Percentiles rank a stretch among this genome's conserved stretches.
Evolutionary conservation across 2,797 vertebrate species (phyloP).

Genomic region (Pachyuromys duprasi): DNA sequence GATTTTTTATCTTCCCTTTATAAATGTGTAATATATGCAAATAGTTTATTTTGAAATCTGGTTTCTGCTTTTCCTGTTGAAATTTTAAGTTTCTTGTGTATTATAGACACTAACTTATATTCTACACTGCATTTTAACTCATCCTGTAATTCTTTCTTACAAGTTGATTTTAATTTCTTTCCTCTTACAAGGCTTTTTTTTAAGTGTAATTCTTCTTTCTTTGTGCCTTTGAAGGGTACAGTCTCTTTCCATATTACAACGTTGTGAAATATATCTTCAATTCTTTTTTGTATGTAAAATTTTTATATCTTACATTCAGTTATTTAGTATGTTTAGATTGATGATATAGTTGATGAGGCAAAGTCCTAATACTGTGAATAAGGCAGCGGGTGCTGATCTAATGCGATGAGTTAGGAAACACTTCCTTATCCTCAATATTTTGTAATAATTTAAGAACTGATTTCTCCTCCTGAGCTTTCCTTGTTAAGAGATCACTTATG

Average conservation of each 20-base stretch:
- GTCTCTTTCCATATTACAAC: neutral
- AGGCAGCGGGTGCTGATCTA: neutral
- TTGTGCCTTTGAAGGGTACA: neutral
- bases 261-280: neutral
- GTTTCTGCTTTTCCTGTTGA: neutral
- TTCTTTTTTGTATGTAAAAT: neutral
- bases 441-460: neutral
- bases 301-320: too few relatives aligned
- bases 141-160: neutral
- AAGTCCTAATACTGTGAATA: neutral
- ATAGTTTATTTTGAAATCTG: neutral
- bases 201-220: neutral
- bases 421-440: neutral
- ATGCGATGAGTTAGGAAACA: neutral
- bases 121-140: neutral
- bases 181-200: neutral
- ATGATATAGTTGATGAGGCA: neutral
- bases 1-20: neutral
- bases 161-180: neutral
- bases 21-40: neutral
- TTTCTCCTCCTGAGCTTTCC: neutral
- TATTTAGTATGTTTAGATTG: neutral
- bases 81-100: neutral
- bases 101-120: neutral
- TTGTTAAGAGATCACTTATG: neutral